These are phyloP conservation scores for Cyrtorhinus lividipennis DNA, from an alignment of 1,140 invertebrate species.

Conservation along the genomic window DNA sequence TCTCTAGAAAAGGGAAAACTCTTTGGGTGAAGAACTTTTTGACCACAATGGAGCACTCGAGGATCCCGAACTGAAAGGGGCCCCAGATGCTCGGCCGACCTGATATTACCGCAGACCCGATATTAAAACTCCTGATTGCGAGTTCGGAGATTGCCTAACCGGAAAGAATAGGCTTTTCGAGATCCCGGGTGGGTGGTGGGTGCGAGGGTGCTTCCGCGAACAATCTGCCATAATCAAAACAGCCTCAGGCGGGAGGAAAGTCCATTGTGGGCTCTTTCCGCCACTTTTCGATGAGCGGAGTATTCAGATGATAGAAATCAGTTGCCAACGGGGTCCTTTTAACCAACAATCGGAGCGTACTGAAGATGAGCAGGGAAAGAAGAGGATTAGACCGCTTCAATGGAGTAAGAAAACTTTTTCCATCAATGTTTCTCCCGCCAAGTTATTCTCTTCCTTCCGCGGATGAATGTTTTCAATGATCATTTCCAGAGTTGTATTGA, in stretches of 20 bases:
- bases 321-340: not conserved
- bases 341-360: not conserved
- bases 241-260: not conserved
- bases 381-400: not conserved
- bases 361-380: not conserved
- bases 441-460: too few relatives aligned
- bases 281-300: not conserved
- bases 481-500: too few relatives aligned
- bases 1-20: too few relatives aligned
- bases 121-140: slow-evolving; percentile 3
- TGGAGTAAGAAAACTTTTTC: not conserved
- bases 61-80: not conserved
- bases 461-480: too few relatives aligned
- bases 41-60: slow-evolving; percentile 1
- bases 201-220: not conserved
- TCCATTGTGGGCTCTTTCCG: slow-evolving; percentile 1
- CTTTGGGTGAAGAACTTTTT: not conserved
- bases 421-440: too few relatives aligned
- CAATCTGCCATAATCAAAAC: slow-evolving; percentile 9
- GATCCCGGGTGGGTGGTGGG: not conserved
- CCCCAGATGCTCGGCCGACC: not conserved
- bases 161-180: not conserved
- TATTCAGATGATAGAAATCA: slow-evolving; percentile 7
- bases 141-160: not conserved
- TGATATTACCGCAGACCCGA: not conserved